Conservation (phyloP, 2,113 vertebrate genomes). For the Platanista minor region DNA sequence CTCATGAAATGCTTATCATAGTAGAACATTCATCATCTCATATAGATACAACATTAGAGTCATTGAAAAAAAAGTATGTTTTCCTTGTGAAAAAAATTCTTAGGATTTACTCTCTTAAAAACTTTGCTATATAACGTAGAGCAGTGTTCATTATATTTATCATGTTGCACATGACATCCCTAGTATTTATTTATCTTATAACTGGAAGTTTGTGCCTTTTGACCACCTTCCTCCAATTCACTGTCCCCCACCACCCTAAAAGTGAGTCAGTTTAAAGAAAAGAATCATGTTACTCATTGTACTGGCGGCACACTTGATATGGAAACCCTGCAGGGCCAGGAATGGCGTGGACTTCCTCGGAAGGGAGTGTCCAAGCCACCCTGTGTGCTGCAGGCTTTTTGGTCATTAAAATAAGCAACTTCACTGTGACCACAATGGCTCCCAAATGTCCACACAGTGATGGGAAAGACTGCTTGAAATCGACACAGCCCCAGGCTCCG, state of each 20-base stretch:
- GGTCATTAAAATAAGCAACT: background rate
- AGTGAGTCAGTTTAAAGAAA: background rate
- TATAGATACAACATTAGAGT: no score
- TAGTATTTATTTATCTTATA: background rate
- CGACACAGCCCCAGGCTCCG: background rate
- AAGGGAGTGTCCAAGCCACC: background rate
- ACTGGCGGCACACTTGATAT: background rate
- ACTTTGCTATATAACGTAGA: background rate
- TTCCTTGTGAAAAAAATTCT: no score
- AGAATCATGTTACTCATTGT: background rate
- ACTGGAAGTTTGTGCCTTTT: background rate
- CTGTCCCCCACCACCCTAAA: background rate
- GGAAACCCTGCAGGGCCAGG: background rate
- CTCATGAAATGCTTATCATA: background rate
- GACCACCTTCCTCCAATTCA: background rate
- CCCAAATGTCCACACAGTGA: background rate
- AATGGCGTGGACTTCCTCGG: accelerated
- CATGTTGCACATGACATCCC: background rate
- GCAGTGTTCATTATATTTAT: background rate
- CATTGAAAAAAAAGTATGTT: no score
- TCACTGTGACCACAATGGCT: accelerated
- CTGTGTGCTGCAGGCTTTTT: background rate
- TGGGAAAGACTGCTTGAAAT: background rate
- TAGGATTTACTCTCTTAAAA: no score
- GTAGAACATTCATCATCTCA: background rate